Evolutionary conservation across 1,140 invertebrate genomes (phyloP).

Genomic region (Lepidostoma basale): DNA sequence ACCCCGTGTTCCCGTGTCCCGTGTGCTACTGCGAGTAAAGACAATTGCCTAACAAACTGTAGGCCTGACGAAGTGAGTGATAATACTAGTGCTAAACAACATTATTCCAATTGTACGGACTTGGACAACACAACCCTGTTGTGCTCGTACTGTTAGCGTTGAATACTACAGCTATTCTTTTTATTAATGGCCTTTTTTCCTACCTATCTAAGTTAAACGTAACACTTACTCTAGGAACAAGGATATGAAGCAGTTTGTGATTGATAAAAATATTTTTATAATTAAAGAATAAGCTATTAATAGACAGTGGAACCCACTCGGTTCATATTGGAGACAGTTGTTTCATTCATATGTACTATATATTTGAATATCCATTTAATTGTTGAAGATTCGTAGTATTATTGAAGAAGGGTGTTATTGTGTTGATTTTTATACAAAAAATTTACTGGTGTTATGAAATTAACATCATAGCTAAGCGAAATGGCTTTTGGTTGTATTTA

Average conservation of each 20-base stretch:
- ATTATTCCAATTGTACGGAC: background rate
- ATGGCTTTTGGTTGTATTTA: no score
- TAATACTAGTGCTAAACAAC: conserved; percentile 1
- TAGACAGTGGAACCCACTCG: no score
- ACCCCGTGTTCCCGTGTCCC: conserved; percentile 1
- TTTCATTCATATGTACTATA: no score
- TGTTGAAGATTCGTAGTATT: no score
- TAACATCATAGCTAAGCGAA: no score
- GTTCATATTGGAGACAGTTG: no score
- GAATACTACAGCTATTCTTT: background rate
- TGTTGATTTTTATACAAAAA: no score
- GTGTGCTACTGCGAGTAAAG: background rate
- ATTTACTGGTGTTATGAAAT: no score
- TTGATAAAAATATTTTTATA: conserved; percentile 30
- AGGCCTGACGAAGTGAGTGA: conserved; percentile 10
- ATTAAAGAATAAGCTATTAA: conserved; percentile 17
- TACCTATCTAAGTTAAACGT: conserved; percentile 2
- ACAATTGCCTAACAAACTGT: conserved; percentile 7
- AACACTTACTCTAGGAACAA: background rate
- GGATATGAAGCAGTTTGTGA: conserved; percentile 1
- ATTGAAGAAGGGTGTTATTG: no score
- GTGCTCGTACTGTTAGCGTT: background rate
- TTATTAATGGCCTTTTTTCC: conserved; percentile 7
- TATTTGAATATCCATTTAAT: no score
- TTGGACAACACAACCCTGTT: background rate